Evolutionary conservation across 2,113 vertebrate genomes (phyloP).

Genomic region (Erythrocercus mccallii): DNA sequence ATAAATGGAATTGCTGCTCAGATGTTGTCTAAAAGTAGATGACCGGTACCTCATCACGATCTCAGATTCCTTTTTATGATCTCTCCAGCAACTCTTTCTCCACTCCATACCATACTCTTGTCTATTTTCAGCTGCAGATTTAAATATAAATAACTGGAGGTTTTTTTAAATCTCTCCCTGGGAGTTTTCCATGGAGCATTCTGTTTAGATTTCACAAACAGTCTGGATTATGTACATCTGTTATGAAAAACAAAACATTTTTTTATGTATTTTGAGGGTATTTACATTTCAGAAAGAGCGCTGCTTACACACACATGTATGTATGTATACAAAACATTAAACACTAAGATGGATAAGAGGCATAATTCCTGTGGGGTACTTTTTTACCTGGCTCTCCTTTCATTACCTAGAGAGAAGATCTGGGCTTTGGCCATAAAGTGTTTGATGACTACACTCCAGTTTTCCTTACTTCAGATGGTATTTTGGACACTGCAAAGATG

Average conservation of each 20-base stretch:
- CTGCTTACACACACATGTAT: background rate
- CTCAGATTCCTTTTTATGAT: background rate
- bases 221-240: slow-evolving; percentile 42
- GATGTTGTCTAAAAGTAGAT: background rate
- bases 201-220: slow-evolving; percentile 19
- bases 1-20: background rate
- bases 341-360: background rate
- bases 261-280: background rate
- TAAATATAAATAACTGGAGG: slow-evolving; percentile 29
- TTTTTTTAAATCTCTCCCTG: background rate
- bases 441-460: background rate
- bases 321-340: background rate
- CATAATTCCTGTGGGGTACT: background rate
- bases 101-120: background rate
- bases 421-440: slow-evolving; percentile 6
- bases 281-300: background rate
- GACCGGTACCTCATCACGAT: background rate
- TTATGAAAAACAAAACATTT: slow-evolving; percentile 5
- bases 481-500: slow-evolving; percentile 46
- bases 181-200: background rate
- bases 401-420: background rate
- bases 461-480: slow-evolving; percentile 1
- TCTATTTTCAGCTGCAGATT: slow-evolving; percentile 14
- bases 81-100: background rate
- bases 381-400: slow-evolving; percentile 20